phyloP scores from a whole-genome alignment of 2,797 vertebrate species.

The Manis pentadactyla region DNA sequence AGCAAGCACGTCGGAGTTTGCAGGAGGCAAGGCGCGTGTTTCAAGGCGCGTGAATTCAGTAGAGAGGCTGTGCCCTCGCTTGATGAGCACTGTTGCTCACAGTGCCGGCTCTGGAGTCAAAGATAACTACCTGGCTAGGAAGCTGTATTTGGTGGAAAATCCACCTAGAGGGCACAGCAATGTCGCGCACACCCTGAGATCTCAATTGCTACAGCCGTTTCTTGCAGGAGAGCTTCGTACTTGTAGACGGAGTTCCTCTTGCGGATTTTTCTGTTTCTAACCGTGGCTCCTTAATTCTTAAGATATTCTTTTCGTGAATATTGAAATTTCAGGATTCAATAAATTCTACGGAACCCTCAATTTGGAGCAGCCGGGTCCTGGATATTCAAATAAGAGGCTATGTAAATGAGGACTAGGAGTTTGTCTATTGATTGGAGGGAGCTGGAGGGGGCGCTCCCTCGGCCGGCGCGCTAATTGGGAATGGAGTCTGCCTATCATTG shows the following conservation, averaged over 20 bases:
- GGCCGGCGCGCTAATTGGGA: background rate
- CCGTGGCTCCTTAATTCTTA: background rate
- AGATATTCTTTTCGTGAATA: background rate
- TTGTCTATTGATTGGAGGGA: background rate
- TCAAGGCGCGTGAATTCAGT: background rate
- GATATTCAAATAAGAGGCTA: fast-evolving
- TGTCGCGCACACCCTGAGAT: background rate
- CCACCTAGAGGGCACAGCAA: background rate
- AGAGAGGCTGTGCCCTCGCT: background rate
- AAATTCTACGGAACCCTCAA: fast-evolving
- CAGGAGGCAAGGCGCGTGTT: background rate
- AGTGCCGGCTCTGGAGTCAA: background rate
- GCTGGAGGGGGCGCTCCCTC: background rate
- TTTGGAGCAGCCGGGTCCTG: fast-evolving
- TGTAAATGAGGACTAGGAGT: slow-evolving; percentile 41
- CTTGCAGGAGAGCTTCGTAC: background rate
- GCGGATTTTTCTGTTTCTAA: background rate
- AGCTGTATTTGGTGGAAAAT: background rate
- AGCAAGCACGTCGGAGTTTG: background rate
- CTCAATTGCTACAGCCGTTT: background rate
- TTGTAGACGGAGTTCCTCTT: background rate
- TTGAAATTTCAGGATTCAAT: background rate
- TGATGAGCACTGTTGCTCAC: too few species aligned
- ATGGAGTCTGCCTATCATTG: background rate
- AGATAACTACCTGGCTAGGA: background rate